Evolutionary conservation across 2,797 vertebrate species (phyloP), one percentile per base, ranked within the genome.

Genomic region (Xyrichtys novacula): DNA sequence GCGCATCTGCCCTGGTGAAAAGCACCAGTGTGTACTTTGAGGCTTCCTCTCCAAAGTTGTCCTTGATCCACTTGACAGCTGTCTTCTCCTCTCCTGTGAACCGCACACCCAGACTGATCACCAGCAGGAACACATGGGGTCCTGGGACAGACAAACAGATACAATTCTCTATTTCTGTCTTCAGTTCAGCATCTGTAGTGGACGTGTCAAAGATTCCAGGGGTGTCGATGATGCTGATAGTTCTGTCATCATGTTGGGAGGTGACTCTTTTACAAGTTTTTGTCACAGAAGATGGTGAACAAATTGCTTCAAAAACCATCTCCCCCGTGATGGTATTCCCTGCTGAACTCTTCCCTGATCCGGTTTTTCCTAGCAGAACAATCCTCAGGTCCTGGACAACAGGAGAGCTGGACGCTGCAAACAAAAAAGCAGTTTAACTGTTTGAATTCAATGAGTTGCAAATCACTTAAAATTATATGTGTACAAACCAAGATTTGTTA

Each of bases 351-450:
- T 90, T 91, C 54, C 89, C 89, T 20, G 85, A 80, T 57, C 85
- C 86, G n/a, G 85, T 91, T 29, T 84, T 90, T 6, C 86, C 90
- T 59, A 91, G 49, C 61, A 91, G 72, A 22, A 91, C 70, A 36
- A 91, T 85, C 77, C 84, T 85, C 49, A 89, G 23, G 11, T 80
- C 1, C 0, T 0, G 5, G 29, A 22, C 4, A 29, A 23, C 29
- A 22, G 48, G 57, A 78, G 38, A 16, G 25, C 7, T n/a, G 34
- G 3, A 58, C 4, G 63, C 80, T 81, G 72, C 32, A 34, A 38
- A 56, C 1, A 34, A 19, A 43, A 1, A 40, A n/a, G 25, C 10
- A 16, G n/a, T 55, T 63, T 0, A 10, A n/a, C 38, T 14, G 16
- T 31, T 7, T 31, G 31, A 17, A 38, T 38, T 17, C 4, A 16